Base-by-base conservation (phyloP, 35 echinoderm and acorn worm species). In the Amphiura filiformis region DNA sequence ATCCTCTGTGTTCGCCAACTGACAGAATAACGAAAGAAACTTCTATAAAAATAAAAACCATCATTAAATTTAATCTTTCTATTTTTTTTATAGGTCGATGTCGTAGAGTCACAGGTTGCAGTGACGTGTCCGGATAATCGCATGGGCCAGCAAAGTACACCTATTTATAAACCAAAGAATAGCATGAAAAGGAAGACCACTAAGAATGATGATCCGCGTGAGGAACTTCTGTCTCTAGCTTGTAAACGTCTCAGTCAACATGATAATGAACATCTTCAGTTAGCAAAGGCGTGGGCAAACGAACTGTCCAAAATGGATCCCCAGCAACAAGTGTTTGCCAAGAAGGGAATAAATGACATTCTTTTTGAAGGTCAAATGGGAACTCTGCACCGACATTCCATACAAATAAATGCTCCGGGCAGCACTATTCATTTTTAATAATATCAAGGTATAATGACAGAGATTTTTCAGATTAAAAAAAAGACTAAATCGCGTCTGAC, bases 241-340 rank as follows among this genome's bases (percentile, higher is more conserved):
- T 52, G 44, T 52, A 52, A 52, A 52, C 44, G 44, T 11, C 44
- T 52, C 7, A 52, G 44, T 52, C 44, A 52, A 52, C 44, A 7
- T 52, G 44, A 52, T 11, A 52, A 52, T 52, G 44, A 52, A 52
- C 20, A 52, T 52, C 44, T 52, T 7, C 44, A 52, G 44, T 52
- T 52, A 52, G 38, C 80, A 38, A 82, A 82, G 40, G 40, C 80
- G 38, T 82, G 80, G 80, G 80, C 80, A 34, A 82, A 82, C 80
- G 80, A 82, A 82, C 80, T 82, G 40, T 39, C 35, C 35, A 39
- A 39, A 39, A 82, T 82, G 80, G 80, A 82, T 82, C 80, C 80
- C 36, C 37, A 39, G 38, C 80, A 82, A 39, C 80, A 82, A 38
- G 26, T 82, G 4, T 41, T 82, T 82, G 80, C 80, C 30, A 82